Evolutionary conservation across 2,888 invertebrate species (phyloP).

Genomic region (Macaria notata): DNA sequence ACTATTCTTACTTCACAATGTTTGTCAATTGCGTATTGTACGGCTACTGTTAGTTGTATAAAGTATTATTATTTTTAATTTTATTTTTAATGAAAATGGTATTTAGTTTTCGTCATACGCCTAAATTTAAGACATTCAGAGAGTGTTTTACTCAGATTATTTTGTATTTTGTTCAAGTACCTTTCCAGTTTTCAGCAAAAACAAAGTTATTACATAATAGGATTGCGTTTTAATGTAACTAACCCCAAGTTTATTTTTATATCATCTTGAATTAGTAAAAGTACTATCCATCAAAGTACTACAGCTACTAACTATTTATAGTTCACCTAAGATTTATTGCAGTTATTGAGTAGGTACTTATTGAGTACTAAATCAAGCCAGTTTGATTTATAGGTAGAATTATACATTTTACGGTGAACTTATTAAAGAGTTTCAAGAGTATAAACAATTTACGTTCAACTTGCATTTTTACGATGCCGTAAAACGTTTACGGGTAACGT

Average conservation of each 20-base stretch:
- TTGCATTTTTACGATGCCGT: slow-evolving; percentile 33
- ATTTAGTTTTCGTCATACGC: too few species aligned
- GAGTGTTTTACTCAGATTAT: too few species aligned
- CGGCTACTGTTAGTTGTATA: too few species aligned
- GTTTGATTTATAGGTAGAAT: slow-evolving; percentile 20
- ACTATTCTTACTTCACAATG: too few species aligned
- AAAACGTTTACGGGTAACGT: slow-evolving; percentile 31
- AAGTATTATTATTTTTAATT: too few species aligned
- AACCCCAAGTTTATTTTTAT: neutral
- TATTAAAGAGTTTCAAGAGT: slow-evolving; percentile 29
- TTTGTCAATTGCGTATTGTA: too few species aligned
- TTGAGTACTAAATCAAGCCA: slow-evolving; percentile 17
- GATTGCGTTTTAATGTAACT: too few species aligned
- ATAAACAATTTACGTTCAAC: slow-evolving; percentile 33
- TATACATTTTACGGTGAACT: slow-evolving; percentile 25
- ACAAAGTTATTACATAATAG: too few species aligned
- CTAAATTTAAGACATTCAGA: too few species aligned
- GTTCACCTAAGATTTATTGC: slow-evolving; percentile 3
- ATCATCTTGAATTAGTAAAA: neutral
- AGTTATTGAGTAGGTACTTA: slow-evolving; percentile 11
- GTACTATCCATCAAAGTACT: neutral
- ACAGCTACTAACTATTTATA: neutral
- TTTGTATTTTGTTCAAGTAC: too few species aligned
- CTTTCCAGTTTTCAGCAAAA: too few species aligned
- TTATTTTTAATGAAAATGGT: too few species aligned